These are phyloP conservation scores for Diachasmimorpha longicaudata DNA, from an alignment of 1,140 invertebrate genomes.

Conservation along the genomic window DNA sequence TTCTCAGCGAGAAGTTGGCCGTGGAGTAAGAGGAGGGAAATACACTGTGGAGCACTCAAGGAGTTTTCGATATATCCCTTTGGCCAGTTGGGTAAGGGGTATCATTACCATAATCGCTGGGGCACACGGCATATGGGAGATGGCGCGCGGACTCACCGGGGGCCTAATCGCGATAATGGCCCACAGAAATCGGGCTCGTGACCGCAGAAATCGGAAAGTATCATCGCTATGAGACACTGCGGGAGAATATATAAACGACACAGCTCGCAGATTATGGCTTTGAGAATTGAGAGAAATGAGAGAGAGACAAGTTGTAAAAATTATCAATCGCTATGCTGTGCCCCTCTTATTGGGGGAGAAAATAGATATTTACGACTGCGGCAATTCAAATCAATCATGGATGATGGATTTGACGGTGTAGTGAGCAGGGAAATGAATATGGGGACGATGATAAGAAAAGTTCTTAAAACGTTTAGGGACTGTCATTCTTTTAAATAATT, in stretches of 20 bases:
- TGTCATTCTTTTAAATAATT: too few species aligned
- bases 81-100: conserved; percentile 36
- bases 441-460: too few species aligned
- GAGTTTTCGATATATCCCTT: conserved; percentile 50
- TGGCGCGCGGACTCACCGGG: conserved; percentile 26
- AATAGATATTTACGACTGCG: not conserved
- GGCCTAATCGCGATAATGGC: conserved; percentile 59
- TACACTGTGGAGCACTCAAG: not conserved
- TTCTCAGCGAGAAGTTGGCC: not conserved
- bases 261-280: not conserved
- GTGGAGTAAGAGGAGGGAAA: not conserved
- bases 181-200: conserved; percentile 49
- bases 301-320: not conserved
- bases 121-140: conserved; percentile 37
- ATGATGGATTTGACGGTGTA: too few species aligned
- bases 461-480: too few species aligned
- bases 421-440: too few species aligned
- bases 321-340: not conserved
- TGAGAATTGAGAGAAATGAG: not conserved
- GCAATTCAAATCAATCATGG: too few species aligned
- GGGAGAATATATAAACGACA: conserved; percentile 21
- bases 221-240: conserved; percentile 38
- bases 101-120: conserved; percentile 60
- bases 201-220: conserved; percentile 57
- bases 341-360: not conserved